phyloP scores from a whole-genome alignment of 2,113 vertebrate genomes.

The Pithys albifrons region DNA sequence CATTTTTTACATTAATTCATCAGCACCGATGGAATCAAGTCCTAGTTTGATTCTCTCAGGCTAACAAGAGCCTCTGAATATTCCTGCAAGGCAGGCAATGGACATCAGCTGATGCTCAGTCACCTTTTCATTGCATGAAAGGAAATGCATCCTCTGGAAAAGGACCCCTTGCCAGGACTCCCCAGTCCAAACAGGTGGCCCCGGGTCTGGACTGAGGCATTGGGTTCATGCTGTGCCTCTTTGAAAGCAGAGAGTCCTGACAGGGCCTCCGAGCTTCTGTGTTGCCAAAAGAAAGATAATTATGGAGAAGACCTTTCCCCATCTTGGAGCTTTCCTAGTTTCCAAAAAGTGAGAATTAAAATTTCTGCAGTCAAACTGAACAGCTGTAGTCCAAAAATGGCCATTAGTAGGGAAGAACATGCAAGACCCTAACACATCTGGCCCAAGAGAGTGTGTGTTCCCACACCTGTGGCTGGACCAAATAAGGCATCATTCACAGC shows the following conservation, averaged over 20 bases:
- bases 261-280: not conserved
- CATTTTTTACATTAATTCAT: not conserved
- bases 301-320: not conserved
- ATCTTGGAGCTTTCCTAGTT: not conserved
- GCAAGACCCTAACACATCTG: not conserved
- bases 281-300: not conserved
- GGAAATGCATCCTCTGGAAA: not conserved
- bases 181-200: not conserved
- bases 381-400: not conserved
- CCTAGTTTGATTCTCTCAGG: not conserved
- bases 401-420: not conserved
- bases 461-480: not conserved
- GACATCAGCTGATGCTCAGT: not conserved
- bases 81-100: not conserved
- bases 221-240: not conserved
- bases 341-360: rapidly evolving
- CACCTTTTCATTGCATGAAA: rapidly evolving
- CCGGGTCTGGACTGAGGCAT: not conserved
- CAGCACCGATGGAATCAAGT: not conserved
- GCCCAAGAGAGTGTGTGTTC: not conserved
- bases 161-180: not conserved
- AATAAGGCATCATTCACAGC: not conserved
- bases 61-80: not conserved
- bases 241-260: not conserved
- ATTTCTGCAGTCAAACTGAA: not conserved